Evolutionary conservation across 2,888 invertebrate species (phyloP), one percentile per base, ranked within the genome.

Genomic region (Neoascia interrupta): DNA sequence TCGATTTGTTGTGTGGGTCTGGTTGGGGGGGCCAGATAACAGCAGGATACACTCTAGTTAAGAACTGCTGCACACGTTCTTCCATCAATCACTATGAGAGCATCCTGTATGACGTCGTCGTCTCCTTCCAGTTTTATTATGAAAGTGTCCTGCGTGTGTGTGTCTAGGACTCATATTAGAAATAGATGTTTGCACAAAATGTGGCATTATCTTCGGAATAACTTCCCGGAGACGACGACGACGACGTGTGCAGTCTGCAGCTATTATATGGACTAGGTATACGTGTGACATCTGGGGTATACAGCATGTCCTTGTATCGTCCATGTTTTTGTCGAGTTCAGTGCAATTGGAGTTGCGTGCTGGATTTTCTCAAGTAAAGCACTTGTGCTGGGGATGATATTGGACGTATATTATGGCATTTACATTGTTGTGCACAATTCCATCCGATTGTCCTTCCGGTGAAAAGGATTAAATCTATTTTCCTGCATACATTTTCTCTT

Each of bases 111-210:
- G 36, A 21, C 47, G 15, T 39, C 13, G 39, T 15, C 8, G 21
- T 31, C 19, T 36, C 26, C 31, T 15, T 39, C 47, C 56, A 23
- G 58, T 47, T 49, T 53, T 36, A n/a, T 18, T 6, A 21, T 13
- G 21, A 18, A 5, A 19, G 13, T 31, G 34, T 34, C 8, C 16
- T 41, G 15, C 21, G 13, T 11, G 23, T 54, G 39, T 54, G 31
- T 54, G 31, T 51, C 26, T 41, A 18, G 41, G 28, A 51, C 36
- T 37, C 37, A 53, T 74, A 61, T 69, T 74, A 61, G 68, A 74
- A 75, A 69, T 41, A 37, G 69, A 26, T 41, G 61, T 69, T 75
- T 56, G 69, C 54, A 47, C 60, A 54, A 68, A 74, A 69, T 61
- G 41, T 36, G 39, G 41, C 41, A 64, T 56, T 56, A 56, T 72